Conservation (phyloP, 2,888 invertebrate species). For the Rotaria magnacalcarata region DNA sequence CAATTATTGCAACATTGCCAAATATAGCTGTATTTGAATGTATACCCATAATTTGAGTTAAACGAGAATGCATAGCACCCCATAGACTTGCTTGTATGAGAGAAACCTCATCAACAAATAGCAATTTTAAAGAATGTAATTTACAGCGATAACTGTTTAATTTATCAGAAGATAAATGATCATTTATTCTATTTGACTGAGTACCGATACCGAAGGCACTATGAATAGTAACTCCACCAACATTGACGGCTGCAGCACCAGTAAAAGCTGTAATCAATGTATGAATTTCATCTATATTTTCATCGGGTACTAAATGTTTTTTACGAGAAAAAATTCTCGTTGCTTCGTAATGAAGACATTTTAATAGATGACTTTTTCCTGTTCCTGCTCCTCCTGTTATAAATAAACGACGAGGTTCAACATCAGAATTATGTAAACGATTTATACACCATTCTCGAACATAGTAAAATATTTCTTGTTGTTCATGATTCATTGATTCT, state of each 20-base stretch:
- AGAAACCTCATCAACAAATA: conserved; percentile 42
- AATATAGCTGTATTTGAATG: not conserved
- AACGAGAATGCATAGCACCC: conserved; percentile 41
- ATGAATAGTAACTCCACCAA: not conserved
- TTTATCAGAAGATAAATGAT: not conserved
- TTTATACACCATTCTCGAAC: conserved; percentile 44
- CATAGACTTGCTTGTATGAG: conserved; percentile 45
- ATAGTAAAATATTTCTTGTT: conserved; percentile 44
- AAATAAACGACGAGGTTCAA: conserved; percentile 42
- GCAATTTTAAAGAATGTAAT: not conserved
- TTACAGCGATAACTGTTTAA: not conserved
- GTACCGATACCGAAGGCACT: not conserved
- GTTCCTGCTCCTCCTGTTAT: conserved; percentile 45
- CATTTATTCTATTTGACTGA: not conserved
- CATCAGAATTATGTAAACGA: not conserved
- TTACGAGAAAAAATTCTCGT: conserved; percentile 41
- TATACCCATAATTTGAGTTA: conserved; percentile 45
- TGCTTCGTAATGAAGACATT: conserved; percentile 46
- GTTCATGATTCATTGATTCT: conserved; percentile 42
- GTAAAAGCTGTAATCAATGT: not conserved
- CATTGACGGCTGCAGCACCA: not conserved
- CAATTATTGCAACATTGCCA: conserved; percentile 44
- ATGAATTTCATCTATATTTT: conserved; percentile 32
- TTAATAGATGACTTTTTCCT: conserved; percentile 44
- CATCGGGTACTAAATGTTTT: not conserved